These are phyloP conservation scores for Eupristina koningsbergeri DNA, from an alignment of 1,140 invertebrate species.

Conservation along the genomic window DNA sequence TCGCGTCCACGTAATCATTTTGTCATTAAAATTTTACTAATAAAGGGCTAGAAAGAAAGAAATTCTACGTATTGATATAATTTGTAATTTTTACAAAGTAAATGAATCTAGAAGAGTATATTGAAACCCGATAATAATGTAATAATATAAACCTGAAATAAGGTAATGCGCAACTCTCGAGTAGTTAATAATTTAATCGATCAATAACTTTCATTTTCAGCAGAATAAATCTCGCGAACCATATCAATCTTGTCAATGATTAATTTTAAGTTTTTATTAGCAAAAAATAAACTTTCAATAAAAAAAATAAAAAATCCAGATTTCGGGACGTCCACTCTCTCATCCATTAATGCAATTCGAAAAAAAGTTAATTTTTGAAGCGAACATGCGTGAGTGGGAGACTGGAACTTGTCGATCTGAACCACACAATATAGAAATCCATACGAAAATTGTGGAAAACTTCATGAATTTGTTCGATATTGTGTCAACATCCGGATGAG, in stretches of 20 bases:
- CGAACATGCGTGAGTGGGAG: no score
- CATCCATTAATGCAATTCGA: background rate
- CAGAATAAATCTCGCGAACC: background rate
- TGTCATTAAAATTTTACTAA: background rate
- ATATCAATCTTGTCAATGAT: background rate
- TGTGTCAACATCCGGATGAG: background rate
- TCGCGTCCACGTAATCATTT: background rate
- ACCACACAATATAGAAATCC: no score
- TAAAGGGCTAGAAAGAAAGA: background rate
- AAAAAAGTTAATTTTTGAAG: no score
- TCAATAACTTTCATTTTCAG: background rate
- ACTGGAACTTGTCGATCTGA: no score
- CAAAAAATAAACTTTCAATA: no score
- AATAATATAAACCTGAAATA: no score
- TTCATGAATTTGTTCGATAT: background rate
- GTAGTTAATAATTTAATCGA: background rate
- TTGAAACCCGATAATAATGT: slow-evolving; percentile 4
- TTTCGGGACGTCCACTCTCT: no score
- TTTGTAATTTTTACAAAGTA: background rate
- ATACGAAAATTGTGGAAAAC: background rate
- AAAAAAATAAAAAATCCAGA: no score
- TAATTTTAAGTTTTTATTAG: no score
- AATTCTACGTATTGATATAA: background rate
- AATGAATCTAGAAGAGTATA: background rate
- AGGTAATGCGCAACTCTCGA: background rate